Percentiles rank a stretch among this genome's conserved stretches.
Conservation (phyloP, 2,113 vertebrate species). For the Sminthopsis crassicaudata region DNA sequence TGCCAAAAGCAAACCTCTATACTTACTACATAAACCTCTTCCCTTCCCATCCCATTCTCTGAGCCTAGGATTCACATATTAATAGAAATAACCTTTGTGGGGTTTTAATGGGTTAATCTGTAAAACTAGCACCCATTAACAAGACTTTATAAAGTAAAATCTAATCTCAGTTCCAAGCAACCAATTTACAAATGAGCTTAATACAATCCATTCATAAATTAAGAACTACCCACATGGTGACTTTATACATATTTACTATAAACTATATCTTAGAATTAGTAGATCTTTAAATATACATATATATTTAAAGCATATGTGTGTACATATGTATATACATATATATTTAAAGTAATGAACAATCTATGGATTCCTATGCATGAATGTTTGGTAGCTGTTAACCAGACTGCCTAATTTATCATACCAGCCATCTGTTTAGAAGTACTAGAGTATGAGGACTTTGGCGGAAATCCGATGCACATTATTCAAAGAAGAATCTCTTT, state of each 20-base stretch:
- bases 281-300: background rate
- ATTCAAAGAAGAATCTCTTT: background rate
- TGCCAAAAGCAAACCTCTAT: background rate
- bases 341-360: background rate
- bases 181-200: background rate
- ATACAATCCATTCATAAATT: background rate
- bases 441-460: background rate
- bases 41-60: background rate
- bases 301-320: background rate
- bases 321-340: background rate
- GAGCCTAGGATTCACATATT: background rate
- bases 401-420: background rate
- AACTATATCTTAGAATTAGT: background rate
- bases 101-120: background rate
- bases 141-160: background rate
- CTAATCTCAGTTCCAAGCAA: background rate
- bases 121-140: background rate
- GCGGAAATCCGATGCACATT: background rate
- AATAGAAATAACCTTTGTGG: background rate
- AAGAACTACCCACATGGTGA: background rate
- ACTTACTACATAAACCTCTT: background rate
- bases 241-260: background rate
- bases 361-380: background rate
- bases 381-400: background rate
- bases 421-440: background rate